These are phyloP conservation scores for Coracopsis vasa DNA, from an alignment of 2,113 vertebrate genomes.

Conservation along the genomic window DNA sequence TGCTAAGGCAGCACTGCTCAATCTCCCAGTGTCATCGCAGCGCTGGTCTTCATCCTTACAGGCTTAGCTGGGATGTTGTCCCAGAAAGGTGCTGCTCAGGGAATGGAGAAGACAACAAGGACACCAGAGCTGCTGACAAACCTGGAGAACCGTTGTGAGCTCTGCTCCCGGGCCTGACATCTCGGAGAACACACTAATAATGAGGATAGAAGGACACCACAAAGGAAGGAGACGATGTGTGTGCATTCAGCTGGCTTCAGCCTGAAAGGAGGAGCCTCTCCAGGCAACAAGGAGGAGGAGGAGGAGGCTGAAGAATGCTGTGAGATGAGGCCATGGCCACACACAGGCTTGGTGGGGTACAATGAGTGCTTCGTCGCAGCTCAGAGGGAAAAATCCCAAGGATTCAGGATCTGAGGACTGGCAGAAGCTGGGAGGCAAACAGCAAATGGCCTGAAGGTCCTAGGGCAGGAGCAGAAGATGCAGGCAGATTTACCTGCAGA, in stretches of 20 bases:
- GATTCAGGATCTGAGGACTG: background rate
- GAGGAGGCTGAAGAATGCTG: background rate
- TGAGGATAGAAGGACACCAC: background rate
- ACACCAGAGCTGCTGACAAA: background rate
- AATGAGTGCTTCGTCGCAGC: background rate
- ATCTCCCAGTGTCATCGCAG: background rate
- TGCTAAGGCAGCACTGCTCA: background rate
- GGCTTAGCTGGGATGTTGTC: background rate
- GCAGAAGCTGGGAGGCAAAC: background rate
- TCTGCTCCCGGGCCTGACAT: background rate
- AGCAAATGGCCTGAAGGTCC: background rate
- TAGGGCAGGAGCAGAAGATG: background rate
- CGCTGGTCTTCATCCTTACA: background rate
- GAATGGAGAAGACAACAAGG: background rate
- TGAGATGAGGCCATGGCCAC: background rate
- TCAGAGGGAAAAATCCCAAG: background rate
- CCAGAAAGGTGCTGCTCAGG: background rate
- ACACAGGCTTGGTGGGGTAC: fast-evolving
- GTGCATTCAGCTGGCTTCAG: background rate
- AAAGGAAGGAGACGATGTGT: background rate
- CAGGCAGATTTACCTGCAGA: background rate
- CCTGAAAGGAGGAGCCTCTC: background rate
- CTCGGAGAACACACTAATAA: background rate
- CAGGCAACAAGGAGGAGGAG: background rate
- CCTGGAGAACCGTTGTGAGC: background rate